A percentile compares a stretch with the other conserved stretches of the same genome.
These are phyloP conservation scores for Proteles cristata DNA, from an alignment of 2,113 vertebrate species.

Conservation along the genomic window DNA sequence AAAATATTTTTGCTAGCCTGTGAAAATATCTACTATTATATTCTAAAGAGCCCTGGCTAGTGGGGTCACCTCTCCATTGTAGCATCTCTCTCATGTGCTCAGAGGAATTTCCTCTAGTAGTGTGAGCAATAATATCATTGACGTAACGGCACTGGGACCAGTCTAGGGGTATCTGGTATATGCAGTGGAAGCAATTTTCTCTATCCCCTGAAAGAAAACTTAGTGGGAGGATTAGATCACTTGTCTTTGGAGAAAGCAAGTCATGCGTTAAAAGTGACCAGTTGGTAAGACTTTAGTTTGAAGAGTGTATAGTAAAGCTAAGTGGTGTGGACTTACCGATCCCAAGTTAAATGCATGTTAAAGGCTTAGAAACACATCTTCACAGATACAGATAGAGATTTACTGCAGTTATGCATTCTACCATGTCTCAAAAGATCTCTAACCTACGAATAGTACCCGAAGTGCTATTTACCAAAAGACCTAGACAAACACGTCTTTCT, in stretches of 20 bases:
- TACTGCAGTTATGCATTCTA: background rate
- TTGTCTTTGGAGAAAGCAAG: background rate
- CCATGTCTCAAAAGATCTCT: background rate
- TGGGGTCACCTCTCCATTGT: background rate
- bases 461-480: background rate
- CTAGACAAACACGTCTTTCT: background rate
- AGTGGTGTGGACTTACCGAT: background rate
- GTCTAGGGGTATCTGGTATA: background rate
- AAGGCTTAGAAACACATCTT: constrained; percentile 1
- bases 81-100: background rate
- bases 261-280: background rate
- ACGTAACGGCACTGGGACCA: background rate
- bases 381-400: background rate
- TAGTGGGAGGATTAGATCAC: background rate
- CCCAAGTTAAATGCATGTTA: background rate
- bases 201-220: background rate
- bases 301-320: constrained; percentile 21
- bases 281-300: constrained; percentile 4
- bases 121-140: background rate
- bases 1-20: background rate
- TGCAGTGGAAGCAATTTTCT: background rate
- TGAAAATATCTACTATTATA: background rate
- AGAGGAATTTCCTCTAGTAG: background rate
- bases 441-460: background rate
- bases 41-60: background rate